These are phyloP conservation scores for Heterotilapia buettikoferi DNA, from an alignment of 2,113 vertebrate species.

Conservation along the genomic window DNA sequence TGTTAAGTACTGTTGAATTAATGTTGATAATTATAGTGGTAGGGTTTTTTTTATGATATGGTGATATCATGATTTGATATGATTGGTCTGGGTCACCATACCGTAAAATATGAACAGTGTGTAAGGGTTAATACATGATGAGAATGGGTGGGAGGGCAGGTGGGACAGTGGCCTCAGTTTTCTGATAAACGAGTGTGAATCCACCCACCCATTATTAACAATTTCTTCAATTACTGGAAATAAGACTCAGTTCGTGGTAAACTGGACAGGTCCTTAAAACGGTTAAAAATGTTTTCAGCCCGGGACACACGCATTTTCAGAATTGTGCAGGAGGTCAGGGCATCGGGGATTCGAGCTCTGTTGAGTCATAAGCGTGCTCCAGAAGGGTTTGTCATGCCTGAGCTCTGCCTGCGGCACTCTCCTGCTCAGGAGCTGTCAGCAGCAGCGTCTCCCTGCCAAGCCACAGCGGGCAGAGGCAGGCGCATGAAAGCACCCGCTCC, in stretches of 20 bases:
- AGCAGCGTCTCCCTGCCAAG: slow-evolving; percentile 30
- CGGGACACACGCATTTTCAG: neutral
- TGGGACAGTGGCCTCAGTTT: neutral
- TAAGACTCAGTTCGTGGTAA: neutral
- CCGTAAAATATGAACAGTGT: neutral
- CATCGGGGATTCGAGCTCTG: neutral
- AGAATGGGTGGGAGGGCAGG: neutral
- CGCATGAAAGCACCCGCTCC: neutral
- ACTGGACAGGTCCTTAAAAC: neutral
- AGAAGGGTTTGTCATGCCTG: slow-evolving; percentile 34
- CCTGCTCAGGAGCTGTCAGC: slow-evolving; percentile 25
- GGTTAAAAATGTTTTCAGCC: neutral
- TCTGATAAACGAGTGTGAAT: neutral
- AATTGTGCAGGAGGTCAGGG: slow-evolving; percentile 3
- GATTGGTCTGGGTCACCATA: neutral
- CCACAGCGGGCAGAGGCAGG: slow-evolving; percentile 18
- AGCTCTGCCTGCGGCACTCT: slow-evolving; percentile 33
- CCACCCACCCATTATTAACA: neutral
- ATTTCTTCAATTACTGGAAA: neutral
- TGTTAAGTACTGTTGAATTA: neutral
- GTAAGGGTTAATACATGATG: neutral
- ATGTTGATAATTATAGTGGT: neutral
- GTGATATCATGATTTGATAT: neutral
- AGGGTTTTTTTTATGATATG: neutral
- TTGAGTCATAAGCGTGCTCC: slow-evolving; percentile 26